A percentile compares a stretch with the other conserved stretches of the same genome.
Evolutionary conservation across 2,113 vertebrate species (phyloP).

Genomic region (Takifugu bimaculatus): DNA sequence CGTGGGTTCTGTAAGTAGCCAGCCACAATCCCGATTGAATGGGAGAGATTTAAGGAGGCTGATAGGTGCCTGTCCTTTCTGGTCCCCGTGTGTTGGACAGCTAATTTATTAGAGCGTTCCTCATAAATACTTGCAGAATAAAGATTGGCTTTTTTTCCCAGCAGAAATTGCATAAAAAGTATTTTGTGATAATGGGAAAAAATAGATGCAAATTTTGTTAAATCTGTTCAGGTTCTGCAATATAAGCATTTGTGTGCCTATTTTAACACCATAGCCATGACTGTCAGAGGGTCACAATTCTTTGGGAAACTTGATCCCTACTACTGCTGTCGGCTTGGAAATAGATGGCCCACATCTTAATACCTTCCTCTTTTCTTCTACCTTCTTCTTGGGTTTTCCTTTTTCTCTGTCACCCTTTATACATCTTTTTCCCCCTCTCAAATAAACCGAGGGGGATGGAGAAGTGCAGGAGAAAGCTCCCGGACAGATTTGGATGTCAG

Average conservation of each 20-base stretch:
- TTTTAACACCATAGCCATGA: too few relatives aligned
- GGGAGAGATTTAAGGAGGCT: slow-evolving; percentile 46
- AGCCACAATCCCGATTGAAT: slow-evolving; percentile 36
- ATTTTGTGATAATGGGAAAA: too few relatives aligned
- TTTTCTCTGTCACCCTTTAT: slow-evolving; percentile 19
- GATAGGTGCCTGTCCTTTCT: slow-evolving; percentile 56
- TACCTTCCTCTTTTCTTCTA: slow-evolving; percentile 6
- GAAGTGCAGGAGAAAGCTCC: slow-evolving; percentile 29
- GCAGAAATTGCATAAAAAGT: too few relatives aligned
- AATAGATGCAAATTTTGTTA: too few relatives aligned
- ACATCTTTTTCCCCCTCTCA: slow-evolving; percentile 31
- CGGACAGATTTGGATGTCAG: slow-evolving; percentile 46
- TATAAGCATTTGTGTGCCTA: too few relatives aligned
- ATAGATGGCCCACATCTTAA: slow-evolving; percentile 41
- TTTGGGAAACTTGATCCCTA: background rate
- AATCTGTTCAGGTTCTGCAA: slow-evolving; percentile 41
- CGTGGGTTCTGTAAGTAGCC: slow-evolving; percentile 34
- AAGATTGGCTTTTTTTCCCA: too few relatives aligned
- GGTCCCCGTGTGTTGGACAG: slow-evolving; percentile 35
- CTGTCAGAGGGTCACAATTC: too few relatives aligned
- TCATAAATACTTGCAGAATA: background rate
- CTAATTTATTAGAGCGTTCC: slow-evolving; percentile 48
- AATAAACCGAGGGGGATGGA: slow-evolving; percentile 24
- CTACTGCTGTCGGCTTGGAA: slow-evolving; percentile 55
- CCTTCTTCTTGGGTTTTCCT: slow-evolving; percentile 25